These are phyloP conservation scores for Ormia ochracea DNA, from an alignment of 2,888 invertebrate species.

Conservation along the genomic window DNA sequence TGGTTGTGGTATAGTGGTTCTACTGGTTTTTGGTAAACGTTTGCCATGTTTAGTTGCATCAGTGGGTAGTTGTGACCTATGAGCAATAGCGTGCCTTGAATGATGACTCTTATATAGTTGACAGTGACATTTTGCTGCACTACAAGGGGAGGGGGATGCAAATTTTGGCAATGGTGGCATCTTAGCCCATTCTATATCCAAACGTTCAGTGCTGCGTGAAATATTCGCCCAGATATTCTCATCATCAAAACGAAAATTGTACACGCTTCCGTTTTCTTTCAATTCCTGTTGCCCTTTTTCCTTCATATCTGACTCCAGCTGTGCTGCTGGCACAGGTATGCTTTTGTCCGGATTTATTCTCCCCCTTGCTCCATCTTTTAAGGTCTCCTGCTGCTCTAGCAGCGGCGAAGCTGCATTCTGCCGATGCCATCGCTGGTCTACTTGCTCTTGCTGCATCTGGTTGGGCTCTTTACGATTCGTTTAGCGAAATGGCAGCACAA, in stretches of 20 bases:
- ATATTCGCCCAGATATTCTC: slow-evolving; percentile 71
- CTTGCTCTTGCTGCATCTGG: not conserved
- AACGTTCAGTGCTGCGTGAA: slow-evolving; percentile 70
- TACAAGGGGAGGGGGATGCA: slow-evolving; percentile 49
- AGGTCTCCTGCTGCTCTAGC: not conserved
- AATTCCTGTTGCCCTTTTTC: not conserved
- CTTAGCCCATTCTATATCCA: slow-evolving; percentile 71
- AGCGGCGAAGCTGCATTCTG: not conserved
- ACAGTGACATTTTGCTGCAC: slow-evolving; percentile 60
- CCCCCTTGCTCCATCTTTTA: slow-evolving; percentile 38
- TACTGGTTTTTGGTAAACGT: slow-evolving; percentile 14
- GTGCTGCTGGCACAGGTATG: not conserved
- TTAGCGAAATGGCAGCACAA: slow-evolving; percentile 69
- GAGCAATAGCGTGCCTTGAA: not conserved
- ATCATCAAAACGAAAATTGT: slow-evolving; percentile 69
- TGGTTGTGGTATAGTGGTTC: slow-evolving; percentile 52
- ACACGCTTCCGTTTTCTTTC: slow-evolving; percentile 69
- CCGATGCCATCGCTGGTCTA: slow-evolving; percentile 1
- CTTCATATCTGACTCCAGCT: not conserved
- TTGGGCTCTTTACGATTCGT: slow-evolving; percentile 19
- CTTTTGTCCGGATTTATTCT: not conserved
- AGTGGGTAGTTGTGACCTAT: not conserved
- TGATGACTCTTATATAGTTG: slow-evolving; percentile 47
- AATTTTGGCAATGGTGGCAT: slow-evolving; percentile 71
- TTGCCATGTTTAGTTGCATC: slow-evolving; percentile 54